Evolutionary conservation across 2,797 vertebrate genomes (phyloP).

Genomic region (Anomalospiza imberbis): DNA sequence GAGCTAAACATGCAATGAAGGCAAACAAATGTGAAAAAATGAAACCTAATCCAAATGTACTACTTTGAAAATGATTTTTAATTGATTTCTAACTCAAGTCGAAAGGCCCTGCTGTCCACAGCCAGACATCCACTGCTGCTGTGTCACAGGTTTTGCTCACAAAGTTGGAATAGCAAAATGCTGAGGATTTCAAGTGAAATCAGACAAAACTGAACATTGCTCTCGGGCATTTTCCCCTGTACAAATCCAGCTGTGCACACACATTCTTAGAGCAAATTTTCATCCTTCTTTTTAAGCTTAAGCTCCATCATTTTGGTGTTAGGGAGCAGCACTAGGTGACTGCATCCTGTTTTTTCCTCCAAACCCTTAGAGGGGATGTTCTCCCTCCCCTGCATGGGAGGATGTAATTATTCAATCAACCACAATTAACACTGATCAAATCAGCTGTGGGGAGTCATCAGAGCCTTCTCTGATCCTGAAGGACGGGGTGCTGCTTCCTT

Average conservation of each 20-base stretch:
- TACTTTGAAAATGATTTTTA: not conserved
- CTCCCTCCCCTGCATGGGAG: not conserved
- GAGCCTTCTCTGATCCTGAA: not conserved
- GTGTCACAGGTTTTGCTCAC: not conserved
- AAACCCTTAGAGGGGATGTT: not conserved
- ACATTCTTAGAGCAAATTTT: not conserved
- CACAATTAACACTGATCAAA: not conserved
- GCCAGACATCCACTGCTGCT: not conserved
- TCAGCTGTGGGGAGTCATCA: not conserved
- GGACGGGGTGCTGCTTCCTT: not conserved
- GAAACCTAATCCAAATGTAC: not conserved
- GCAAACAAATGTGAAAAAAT: not conserved
- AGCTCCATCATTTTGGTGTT: not conserved
- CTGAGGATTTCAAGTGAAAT: not conserved
- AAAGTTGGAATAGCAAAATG: not conserved
- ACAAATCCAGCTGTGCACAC: not conserved
- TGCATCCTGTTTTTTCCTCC: accelerated
- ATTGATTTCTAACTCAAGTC: not conserved
- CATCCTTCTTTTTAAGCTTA: not conserved
- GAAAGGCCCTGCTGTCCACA: not conserved
- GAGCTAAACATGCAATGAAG: not conserved
- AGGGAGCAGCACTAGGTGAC: not conserved
- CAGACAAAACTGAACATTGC: accelerated
- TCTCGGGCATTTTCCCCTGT: not conserved
- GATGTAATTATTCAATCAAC: not conserved